A percentile compares a stretch with the other conserved stretches of the same genome.
Evolutionary conservation across 2,888 invertebrate genomes (phyloP).

Genomic region (Rhyacophila evoluta): DNA sequence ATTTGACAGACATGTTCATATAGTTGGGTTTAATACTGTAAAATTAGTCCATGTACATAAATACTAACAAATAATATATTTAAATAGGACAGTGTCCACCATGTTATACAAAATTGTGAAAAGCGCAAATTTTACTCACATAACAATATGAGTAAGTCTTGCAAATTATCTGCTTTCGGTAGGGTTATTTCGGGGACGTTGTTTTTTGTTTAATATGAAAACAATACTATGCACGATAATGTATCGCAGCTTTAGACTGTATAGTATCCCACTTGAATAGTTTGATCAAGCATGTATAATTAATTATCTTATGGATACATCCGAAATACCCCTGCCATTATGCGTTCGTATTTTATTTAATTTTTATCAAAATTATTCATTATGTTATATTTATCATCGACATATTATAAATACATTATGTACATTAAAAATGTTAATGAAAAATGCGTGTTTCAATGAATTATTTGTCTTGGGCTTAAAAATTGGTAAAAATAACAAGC

Average conservation of each 20-base stretch:
- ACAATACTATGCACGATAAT: background rate
- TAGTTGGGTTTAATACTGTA: background rate
- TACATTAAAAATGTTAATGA: constrained; percentile 8
- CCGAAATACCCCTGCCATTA: background rate
- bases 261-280: background rate
- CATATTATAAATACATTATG: background rate
- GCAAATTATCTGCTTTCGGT: background rate
- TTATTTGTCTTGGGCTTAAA: too few species aligned
- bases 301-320: too few species aligned
- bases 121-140: constrained; percentile 3
- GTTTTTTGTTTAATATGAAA: too few species aligned
- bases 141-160: background rate
- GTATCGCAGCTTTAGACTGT: background rate
- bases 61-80: constrained; percentile 18
- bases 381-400: constrained; percentile 2
- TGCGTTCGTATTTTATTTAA: background rate
- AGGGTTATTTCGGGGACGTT: background rate
- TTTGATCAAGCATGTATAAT: too few species aligned
- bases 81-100: background rate
- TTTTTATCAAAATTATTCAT: background rate
- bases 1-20: background rate
- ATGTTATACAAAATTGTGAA: background rate
- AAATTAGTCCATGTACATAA: constrained; percentile 6
- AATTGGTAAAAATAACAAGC: too few species aligned
- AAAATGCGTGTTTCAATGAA: background rate